Conservation (phyloP, 1,140 invertebrate species). For the Zaprionus capensis region DNA sequence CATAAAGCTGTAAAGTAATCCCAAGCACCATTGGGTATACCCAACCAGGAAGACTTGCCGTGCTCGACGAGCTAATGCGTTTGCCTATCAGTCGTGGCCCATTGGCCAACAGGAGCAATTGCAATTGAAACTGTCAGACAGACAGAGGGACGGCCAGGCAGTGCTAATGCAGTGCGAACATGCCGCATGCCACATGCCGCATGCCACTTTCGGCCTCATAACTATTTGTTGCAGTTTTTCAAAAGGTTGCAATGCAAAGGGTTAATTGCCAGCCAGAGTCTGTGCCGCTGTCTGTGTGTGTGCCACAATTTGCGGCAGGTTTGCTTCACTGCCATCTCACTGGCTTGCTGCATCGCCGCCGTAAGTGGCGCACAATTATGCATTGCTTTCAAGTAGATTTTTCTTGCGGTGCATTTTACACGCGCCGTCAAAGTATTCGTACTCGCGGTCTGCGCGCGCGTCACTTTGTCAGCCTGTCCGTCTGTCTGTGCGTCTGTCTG, state of each 20-base stretch:
- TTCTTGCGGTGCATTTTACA: constrained; percentile 68
- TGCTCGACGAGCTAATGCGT: not conserved
- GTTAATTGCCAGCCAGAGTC: constrained; percentile 47
- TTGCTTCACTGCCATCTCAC: not conserved
- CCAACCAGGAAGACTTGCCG: not conserved
- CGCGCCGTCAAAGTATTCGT: constrained; percentile 39
- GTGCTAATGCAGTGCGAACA: not conserved
- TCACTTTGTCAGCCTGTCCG: not conserved
- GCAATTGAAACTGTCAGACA: not conserved
- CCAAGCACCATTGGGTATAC: not conserved
- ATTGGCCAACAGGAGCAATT: not conserved
- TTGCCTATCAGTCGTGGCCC: not conserved
- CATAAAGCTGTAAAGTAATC: not conserved
- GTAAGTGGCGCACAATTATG: constrained; percentile 54
- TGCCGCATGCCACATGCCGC: not conserved
- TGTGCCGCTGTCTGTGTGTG: constrained; percentile 8
- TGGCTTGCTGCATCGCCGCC: not conserved
- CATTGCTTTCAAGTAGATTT: constrained; percentile 50
- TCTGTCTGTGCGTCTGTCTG: constrained; percentile 28
- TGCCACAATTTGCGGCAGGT: constrained; percentile 10
- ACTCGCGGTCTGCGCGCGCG: not conserved
- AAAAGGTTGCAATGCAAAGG: constrained; percentile 50
- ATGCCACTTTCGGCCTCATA: constrained; percentile 3
- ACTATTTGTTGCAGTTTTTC: constrained; percentile 25
- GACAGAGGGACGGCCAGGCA: not conserved